Evolutionary conservation across 2,797 vertebrate genomes (phyloP), one percentile per base, ranked within the genome.

Genomic region (Sitta carolinensis): DNA sequence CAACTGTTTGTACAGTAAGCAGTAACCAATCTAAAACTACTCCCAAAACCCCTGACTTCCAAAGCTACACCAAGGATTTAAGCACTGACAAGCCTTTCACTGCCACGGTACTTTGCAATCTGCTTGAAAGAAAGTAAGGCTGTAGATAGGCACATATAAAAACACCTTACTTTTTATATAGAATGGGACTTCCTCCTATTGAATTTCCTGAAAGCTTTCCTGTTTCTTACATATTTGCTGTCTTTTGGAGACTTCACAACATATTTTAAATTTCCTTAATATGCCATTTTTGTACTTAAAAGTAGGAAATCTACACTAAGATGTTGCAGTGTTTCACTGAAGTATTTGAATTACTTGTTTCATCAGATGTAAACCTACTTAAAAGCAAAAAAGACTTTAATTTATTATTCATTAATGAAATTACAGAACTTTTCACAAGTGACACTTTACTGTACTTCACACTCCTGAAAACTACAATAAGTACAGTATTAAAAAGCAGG

Each of bases 101-200:
- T 66, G 48, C 12, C 23, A 21, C 9, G 45, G 0, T 20, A 15
- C 43, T 89, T 63, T 66, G 55, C 20, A 77, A 89, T 34, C 21
- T 77, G 30, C 52, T 40, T 54, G 6, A 34, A 63, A 64, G 38
- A 52, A 90, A 61, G 50, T 5, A 67, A 88, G 21, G 19, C 34
- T 80, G 15, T 21, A 64, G 17, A 32, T 0, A 63, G 0, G 1
- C 29, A 59, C 16, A 50, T 16, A 45, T 4, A n/a, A 64, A 64
- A 79, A 30, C 12, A 42, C 13, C 9, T 36, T 13, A 22, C 2
- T 12, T 67, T 80, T 82, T 42, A 59, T 10, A 58, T 0, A 51
- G 48, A 22, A n/a, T 4, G 20, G 12, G 20, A 48, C 10, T 38
- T 52, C 14, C 18, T 90, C 20, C 16, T 63, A 51, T 21, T 61